Conservation (phyloP, 2,113 vertebrate species). For the Strix uralensis region DNA sequence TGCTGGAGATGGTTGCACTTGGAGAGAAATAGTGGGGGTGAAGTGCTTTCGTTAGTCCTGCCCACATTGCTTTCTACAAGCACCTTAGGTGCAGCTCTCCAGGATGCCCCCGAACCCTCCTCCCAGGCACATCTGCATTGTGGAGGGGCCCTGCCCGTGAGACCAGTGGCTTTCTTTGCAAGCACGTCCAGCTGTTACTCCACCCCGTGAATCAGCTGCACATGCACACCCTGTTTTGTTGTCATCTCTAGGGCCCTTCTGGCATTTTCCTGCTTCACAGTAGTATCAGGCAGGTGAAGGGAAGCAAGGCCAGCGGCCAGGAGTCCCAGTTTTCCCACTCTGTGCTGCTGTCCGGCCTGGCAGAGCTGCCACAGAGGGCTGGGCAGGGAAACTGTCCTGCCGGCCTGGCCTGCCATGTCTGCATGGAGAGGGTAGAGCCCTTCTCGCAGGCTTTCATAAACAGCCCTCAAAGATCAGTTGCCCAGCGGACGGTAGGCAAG, state of each 20-base stretch:
- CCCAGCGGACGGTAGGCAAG: not conserved
- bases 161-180: not conserved
- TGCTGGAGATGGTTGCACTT: not conserved
- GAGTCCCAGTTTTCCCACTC: not conserved
- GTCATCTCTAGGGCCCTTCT: not conserved
- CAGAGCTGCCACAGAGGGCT: not conserved
- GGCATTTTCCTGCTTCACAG: not conserved
- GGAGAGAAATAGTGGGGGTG: not conserved
- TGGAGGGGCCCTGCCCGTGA: accelerated
- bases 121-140: not conserved
- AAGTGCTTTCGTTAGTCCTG: not conserved
- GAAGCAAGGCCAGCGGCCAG: not conserved
- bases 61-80: not conserved
- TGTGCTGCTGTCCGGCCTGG: not conserved
- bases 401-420: not conserved
- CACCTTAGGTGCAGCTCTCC: not conserved
- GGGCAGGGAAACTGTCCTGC: not conserved
- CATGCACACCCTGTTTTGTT: not conserved
- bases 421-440: not conserved
- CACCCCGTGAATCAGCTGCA: not conserved
- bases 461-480: not conserved
- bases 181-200: not conserved
- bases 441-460: not conserved
- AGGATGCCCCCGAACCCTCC: not conserved
- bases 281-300: not conserved